Evolutionary conservation across 2,797 vertebrate genomes (phyloP), one percentile per base, ranked within the genome.

Genomic region (Sylvia borin): DNA sequence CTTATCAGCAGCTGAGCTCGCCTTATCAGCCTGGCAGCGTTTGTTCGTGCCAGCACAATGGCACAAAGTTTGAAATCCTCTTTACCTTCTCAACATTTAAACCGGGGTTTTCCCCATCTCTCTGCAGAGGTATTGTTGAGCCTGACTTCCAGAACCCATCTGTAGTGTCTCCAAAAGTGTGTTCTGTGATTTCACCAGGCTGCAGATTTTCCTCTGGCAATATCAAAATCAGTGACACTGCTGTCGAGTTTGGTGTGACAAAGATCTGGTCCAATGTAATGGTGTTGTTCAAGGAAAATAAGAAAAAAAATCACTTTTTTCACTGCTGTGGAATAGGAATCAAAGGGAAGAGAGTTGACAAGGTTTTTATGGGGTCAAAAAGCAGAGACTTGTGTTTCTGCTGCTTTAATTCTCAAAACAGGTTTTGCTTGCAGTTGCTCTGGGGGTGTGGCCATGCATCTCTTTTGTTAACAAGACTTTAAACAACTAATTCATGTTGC

Each of bases 381-480:
- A 67, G 8, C 42, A 93, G 29, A 88, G 43, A 29, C 34, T 76
- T 2, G 3, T 1, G 1, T 79, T 93, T 55, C 43, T 58, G 21
- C 76, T 74, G 53, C 80, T 89, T 86, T 88, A 67, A 36, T 82
- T 88, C 94, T 82, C 77, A 36, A 68, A 95, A 95, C 88, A 89
- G 96, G 91, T 95, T 93, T 96, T 88, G 80, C 95, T 85, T 92
- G 91, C 83, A 92, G 77, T 78, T 79, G 73, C 25, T 73, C 50
- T 45, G 84, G 92, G 57, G 77, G 88, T 96, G 95, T 94, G 95
- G 85, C 74, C 21, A 4, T 54, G n/a, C 54, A 76, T 71, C 22
- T 70, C 82, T 50, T 60, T 90, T 88, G 83, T 94, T 94, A 94
- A 80, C 31, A 55, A 76, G 83, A 64, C 64, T 93, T 93, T 65